A percentile compares a stretch with the other conserved stretches of the same genome.
These are phyloP conservation scores for Phortica okadai DNA, from an alignment of 2,888 invertebrate species.

Conservation along the genomic window DNA sequence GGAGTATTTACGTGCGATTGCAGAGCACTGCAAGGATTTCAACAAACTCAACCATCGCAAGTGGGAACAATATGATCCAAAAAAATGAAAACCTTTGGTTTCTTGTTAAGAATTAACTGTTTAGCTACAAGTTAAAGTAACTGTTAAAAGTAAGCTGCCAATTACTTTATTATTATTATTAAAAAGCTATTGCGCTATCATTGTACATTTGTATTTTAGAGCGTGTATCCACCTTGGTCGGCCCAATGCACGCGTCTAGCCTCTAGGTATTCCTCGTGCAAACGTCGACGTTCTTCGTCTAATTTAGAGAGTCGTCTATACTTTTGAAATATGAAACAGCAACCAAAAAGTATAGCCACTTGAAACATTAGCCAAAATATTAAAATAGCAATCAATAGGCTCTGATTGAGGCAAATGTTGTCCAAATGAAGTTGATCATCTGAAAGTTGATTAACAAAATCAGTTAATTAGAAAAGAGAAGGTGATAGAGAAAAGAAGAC, in stretches of 20 bases:
- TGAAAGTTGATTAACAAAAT: constrained; percentile 31
- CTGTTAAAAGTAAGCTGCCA: constrained; percentile 7
- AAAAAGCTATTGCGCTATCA: background rate
- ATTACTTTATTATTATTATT: constrained; percentile 27
- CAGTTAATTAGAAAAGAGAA: background rate
- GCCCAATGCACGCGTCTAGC: constrained; percentile 86
- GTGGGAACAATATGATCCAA: constrained; percentile 88
- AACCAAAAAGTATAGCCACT: constrained; percentile 78
- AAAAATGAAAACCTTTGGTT: constrained; percentile 36
- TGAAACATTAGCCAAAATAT: constrained; percentile 81
- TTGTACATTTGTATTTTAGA: constrained; percentile 49
- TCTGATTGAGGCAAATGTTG: constrained; percentile 80
- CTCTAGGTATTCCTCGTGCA: constrained; percentile 81
- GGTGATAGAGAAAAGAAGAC: background rate
- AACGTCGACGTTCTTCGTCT: constrained; percentile 76
- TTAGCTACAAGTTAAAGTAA: constrained; percentile 20
- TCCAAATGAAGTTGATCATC: constrained; percentile 71
- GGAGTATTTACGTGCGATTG: constrained; percentile 89
- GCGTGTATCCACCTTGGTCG: constrained; percentile 77
- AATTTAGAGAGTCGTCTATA: constrained; percentile 78
- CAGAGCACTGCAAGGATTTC: constrained; percentile 88
- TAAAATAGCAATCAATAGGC: constrained; percentile 81
- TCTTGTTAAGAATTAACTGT: constrained; percentile 40
- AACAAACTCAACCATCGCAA: constrained; percentile 90
- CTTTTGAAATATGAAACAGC: constrained; percentile 78